A percentile compares a stretch with the other conserved stretches of the same genome.
Evolutionary conservation across 1,140 invertebrate species (phyloP).

Genomic region (Camponotus pennsylvanicus): DNA sequence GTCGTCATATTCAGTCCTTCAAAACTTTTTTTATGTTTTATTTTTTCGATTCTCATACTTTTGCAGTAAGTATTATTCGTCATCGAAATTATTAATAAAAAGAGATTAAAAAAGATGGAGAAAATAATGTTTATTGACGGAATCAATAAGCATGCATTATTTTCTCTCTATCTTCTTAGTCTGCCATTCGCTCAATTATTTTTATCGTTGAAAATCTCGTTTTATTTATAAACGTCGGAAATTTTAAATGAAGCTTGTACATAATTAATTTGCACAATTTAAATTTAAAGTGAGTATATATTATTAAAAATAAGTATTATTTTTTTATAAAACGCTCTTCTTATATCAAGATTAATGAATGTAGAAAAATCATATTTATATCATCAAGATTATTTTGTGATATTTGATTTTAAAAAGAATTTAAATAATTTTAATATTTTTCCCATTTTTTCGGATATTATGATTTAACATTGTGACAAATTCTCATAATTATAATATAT

Average conservation of each 20-base stretch:
- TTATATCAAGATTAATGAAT: neutral
- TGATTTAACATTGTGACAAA: neutral
- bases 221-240: neutral
- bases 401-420: neutral
- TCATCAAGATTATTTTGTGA: neutral
- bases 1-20: constrained; percentile 6
- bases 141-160: constrained; percentile 13
- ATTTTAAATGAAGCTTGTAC: neutral
- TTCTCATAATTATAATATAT: neutral
- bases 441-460: neutral
- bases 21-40: constrained; percentile 47
- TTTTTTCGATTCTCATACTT: constrained; percentile 42
- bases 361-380: neutral
- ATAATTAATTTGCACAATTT: neutral
- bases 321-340: neutral
- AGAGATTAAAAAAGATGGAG: no score
- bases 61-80: constrained; percentile 15
- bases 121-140: no score
- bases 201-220: neutral
- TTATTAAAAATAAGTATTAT: neutral
- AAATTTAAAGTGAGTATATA: neutral
- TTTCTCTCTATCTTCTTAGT: neutral
- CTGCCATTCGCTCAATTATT: neutral
- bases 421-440: neutral
- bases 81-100: neutral